Conservation (phyloP, 2,888 invertebrate genomes). For the Hydropsyche betteni region DNA sequence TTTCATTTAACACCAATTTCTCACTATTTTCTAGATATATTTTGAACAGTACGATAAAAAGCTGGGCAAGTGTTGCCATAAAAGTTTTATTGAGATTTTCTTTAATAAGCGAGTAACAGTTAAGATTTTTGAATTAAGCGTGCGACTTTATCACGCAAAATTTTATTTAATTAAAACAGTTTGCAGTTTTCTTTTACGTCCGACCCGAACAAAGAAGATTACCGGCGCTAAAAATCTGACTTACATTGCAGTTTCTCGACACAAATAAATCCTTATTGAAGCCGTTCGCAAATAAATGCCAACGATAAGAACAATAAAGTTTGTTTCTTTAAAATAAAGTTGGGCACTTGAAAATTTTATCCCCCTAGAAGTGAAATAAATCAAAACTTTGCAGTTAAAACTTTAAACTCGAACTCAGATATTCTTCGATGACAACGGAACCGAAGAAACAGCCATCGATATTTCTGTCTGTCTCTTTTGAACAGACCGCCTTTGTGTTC, state of each 20-base stretch:
- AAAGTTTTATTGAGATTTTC: too few relatives aligned
- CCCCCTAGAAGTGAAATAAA: slow-evolving; percentile 50
- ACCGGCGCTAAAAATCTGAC: not conserved
- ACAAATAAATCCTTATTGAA: slow-evolving; percentile 48
- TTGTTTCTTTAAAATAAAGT: slow-evolving; percentile 47
- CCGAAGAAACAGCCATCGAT: slow-evolving; percentile 33
- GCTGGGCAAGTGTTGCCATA: too few relatives aligned
- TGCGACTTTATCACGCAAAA: too few relatives aligned
- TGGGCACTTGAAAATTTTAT: slow-evolving; percentile 50
- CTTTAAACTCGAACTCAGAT: slow-evolving; percentile 47
- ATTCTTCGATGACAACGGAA: slow-evolving; percentile 49
- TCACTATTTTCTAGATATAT: too few relatives aligned
- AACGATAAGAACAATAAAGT: slow-evolving; percentile 51
- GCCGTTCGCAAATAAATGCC: slow-evolving; percentile 49
- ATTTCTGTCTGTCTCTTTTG: slow-evolving; percentile 18
- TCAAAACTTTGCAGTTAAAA: slow-evolving; percentile 51
- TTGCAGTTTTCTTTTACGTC: not conserved
- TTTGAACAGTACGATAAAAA: too few relatives aligned
- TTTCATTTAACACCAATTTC: too few relatives aligned
- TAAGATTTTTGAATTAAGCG: not conserved
- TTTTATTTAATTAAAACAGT: not conserved
- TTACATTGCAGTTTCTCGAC: slow-evolving; percentile 30
- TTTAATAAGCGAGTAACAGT: too few relatives aligned
- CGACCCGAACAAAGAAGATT: not conserved
- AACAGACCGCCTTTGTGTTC: not conserved